Percentiles rank a stretch among this genome's conserved stretches.
Evolutionary conservation across 2,113 vertebrate genomes (phyloP).

Genomic region (Bambusicola thoracicus): DNA sequence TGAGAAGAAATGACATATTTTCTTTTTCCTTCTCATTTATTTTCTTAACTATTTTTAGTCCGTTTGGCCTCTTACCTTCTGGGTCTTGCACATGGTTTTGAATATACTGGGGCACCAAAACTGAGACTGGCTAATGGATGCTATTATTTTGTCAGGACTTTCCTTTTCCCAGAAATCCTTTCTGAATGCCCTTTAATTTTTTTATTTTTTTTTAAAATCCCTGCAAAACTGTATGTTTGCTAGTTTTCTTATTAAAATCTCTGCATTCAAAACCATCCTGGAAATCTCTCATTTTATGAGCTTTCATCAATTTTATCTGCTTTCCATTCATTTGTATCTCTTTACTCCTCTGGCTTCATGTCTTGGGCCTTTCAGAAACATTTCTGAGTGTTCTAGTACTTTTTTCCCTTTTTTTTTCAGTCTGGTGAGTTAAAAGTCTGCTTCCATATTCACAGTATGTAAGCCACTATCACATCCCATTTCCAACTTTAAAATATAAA

Average conservation of each 20-base stretch:
- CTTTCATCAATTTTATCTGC: background rate
- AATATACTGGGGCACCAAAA: background rate
- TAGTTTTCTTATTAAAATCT: background rate
- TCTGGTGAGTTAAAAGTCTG: conserved; percentile 24
- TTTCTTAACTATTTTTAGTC: background rate
- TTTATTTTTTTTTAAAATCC: background rate
- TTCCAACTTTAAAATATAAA: conserved; percentile 35
- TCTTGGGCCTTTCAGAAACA: background rate
- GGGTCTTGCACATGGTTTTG: background rate
- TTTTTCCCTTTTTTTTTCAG: background rate
- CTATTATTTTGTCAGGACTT: background rate
- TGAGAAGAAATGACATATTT: background rate
- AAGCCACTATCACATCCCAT: background rate
- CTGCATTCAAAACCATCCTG: background rate
- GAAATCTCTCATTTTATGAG: background rate
- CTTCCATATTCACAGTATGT: background rate
- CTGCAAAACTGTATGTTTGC: background rate
- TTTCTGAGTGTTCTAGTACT: background rate
- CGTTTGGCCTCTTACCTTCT: background rate
- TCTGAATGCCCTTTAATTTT: background rate
- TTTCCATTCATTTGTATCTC: background rate
- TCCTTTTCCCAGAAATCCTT: background rate
- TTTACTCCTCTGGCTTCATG: background rate
- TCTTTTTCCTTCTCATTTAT: background rate
- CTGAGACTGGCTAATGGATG: background rate